A percentile compares a stretch with the other conserved stretches of the same genome.
Conservation (phyloP, 2,113 vertebrate genomes). For the Patagioenas fasciata region DNA sequence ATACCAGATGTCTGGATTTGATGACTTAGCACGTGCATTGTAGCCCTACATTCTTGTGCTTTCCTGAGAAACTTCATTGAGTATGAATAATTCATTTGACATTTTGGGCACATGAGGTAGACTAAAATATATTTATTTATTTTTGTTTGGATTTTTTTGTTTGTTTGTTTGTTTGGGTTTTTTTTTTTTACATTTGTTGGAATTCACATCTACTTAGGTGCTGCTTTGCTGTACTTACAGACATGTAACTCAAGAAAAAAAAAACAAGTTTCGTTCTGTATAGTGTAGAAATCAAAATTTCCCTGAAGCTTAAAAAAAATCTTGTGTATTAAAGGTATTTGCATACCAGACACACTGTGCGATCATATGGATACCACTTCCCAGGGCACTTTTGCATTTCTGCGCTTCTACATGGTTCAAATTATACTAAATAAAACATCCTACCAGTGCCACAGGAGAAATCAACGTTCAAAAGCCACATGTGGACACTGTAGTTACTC, state of each 20-base stretch:
- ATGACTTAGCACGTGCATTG: neutral
- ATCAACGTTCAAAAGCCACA: neutral
- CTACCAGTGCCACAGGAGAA: neutral
- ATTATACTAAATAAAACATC: neutral
- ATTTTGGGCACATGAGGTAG: neutral
- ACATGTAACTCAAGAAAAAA: neutral
- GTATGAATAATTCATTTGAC: neutral
- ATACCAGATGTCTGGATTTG: neutral
- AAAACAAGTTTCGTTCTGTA: neutral
- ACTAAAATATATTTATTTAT: neutral
- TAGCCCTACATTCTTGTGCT: neutral
- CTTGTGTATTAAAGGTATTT: neutral
- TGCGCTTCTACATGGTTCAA: neutral
- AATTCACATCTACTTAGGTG: neutral
- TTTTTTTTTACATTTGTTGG: neutral
- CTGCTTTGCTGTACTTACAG: neutral
- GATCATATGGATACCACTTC: neutral
- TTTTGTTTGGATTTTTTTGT: neutral
- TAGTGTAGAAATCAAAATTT: neutral
- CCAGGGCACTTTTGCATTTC: neutral
- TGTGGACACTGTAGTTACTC: neutral
- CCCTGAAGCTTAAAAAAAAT: neutral
- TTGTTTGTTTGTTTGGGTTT: neutral
- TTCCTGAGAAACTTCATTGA: neutral
- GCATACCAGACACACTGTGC: neutral